Base-by-base conservation (phyloP, 2,888 invertebrate genomes). In the Drosophila picticornis region DNA sequence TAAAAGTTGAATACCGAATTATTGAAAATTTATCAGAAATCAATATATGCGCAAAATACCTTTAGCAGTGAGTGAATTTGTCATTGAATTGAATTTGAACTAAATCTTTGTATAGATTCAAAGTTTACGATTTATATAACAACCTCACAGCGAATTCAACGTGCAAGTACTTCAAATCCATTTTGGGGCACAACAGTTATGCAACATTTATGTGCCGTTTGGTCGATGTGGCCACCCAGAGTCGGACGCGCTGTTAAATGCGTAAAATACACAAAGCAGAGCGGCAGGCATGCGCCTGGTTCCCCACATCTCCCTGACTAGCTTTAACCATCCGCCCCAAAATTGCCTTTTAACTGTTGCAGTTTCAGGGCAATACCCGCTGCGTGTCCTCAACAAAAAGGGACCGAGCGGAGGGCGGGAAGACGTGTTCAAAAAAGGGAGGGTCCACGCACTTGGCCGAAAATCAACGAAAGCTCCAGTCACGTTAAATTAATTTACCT, bases 401-500 rank as follows among this genome's bases (percentile, higher is more conserved):
- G 32, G 64, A 61, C 55, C 32, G 38, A 40, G 50, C 22, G 64
- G 31, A n/a, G 38, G 50, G 25, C 1, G 32, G 40, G 16, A 7
- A 16, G 25, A 46, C 1, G 7, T 16, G 25, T 25, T 46, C 25
- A 4, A 46, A 16, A 13, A 27, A 27, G 11, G 46, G 40, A 38
- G 29, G 36, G 56, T 53, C 60, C 67, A 72, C 79, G 80, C 83
- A 75, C 85, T 80, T 90, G 83, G 77, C 73, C 83, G 74, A 88
- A 88, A 90, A 77, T 80, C 88, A 88, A 81, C 86, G 81, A 81
- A 80, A 80, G 84, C 84, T 86, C 78, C 86, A 90, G 90, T 90
- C 90, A 90, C 87, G 87, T 88, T 90, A 88, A 88, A 88, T 88
- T 88, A 88, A 88, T 88, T 88, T 88, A 88, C 89, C 89, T 74